Conservation (phyloP, 2,113 vertebrate genomes). For the Parus major region DNA sequence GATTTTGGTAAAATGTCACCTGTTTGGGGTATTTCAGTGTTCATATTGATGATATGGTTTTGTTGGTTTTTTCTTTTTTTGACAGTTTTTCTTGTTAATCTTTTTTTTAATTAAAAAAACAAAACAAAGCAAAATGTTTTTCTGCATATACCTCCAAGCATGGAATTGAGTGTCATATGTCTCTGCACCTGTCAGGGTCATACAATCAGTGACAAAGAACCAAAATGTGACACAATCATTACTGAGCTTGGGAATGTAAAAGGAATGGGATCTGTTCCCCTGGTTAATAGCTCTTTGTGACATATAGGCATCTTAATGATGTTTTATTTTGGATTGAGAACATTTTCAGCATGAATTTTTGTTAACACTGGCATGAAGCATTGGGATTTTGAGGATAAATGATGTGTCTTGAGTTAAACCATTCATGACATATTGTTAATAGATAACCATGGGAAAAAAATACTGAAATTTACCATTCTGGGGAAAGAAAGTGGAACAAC, state of each 20-base stretch:
- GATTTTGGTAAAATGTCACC: neutral
- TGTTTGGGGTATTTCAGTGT: neutral
- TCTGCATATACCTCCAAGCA: neutral
- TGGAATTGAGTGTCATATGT: neutral
- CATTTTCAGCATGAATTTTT: neutral
- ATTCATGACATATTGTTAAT: neutral
- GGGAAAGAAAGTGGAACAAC: neutral
- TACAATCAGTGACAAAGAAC: neutral
- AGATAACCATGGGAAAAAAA: constrained; percentile 4
- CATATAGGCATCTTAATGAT: neutral
- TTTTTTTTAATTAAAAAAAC: neutral
- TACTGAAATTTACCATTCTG: neutral
- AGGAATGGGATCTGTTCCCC: neutral
- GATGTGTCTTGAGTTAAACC: neutral
- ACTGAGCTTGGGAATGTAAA: neutral
- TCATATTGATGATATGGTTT: neutral
- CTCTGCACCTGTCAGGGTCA: neutral
- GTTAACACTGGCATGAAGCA: neutral
- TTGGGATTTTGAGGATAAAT: constrained; percentile 2
- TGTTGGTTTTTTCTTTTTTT: neutral
- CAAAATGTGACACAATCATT: neutral
- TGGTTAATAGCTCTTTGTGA: neutral
- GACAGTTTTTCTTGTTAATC: neutral
- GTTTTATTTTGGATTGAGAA: neutral
- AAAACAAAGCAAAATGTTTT: neutral